phyloP scores from a whole-genome alignment of 2,888 invertebrate genomes.

The Tenthredo livida region DNA sequence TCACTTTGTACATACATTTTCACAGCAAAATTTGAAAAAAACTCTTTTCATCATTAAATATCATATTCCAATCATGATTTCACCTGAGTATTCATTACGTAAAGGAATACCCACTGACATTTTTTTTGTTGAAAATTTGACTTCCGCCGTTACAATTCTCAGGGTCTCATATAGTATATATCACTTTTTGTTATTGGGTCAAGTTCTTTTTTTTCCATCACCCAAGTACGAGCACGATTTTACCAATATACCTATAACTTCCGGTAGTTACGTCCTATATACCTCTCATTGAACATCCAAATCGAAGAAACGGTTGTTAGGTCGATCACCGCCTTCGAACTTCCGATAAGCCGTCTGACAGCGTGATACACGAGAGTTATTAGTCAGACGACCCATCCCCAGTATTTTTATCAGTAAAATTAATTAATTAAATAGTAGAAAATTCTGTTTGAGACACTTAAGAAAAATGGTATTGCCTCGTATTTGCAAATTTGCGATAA shows the following conservation, averaged over 20 bases:
- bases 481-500: neutral
- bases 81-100: neutral
- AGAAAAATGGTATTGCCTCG: neutral
- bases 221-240: neutral
- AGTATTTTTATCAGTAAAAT: neutral
- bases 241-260: neutral
- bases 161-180: neutral
- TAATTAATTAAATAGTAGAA: neutral
- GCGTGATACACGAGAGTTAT: neutral
- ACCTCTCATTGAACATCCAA: neutral
- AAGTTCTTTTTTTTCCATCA: neutral
- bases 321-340: slow-evolving; percentile 1
- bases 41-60: neutral
- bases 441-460: neutral
- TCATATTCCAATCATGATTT: no score
- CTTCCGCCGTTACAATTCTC: neutral
- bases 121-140: no score
- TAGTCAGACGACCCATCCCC: neutral
- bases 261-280: neutral
- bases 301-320: slow-evolving; percentile 32
- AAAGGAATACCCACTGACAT: no score
- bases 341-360: neutral
- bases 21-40: neutral
- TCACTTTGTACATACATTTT: no score
- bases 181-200: neutral